Evolutionary conservation across 1,140 invertebrate species (phyloP).

Genomic region (Apis laboriosa): DNA sequence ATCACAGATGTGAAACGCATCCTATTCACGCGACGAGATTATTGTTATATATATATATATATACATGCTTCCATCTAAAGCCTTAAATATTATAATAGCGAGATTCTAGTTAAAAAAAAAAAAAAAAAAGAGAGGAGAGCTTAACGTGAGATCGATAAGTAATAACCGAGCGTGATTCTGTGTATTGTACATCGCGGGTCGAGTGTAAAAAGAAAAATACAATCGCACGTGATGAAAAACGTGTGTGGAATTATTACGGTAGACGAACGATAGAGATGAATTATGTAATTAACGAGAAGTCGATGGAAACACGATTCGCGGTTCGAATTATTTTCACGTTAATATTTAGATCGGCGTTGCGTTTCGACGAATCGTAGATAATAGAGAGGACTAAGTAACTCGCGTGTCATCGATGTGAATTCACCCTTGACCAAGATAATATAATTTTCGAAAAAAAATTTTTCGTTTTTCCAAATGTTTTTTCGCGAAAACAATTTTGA

Average conservation of each 20-base stretch:
- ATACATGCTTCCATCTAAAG: constrained; percentile 75
- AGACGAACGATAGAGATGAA: neutral
- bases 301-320: neutral
- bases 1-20: neutral
- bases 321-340: neutral
- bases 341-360: neutral
- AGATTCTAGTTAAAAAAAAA: constrained; percentile 55
- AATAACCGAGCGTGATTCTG: constrained; percentile 39
- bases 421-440: constrained; percentile 3
- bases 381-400: constrained; percentile 18
- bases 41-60: constrained; percentile 37
- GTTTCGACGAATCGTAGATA: neutral
- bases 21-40: constrained; percentile 43
- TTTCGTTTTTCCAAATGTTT: neutral
- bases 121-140: constrained; percentile 34
- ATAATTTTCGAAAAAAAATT: neutral
- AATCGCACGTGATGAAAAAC: constrained; percentile 5
- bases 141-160: constrained; percentile 61
- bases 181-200: constrained; percentile 30
- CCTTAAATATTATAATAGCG: constrained; percentile 65
- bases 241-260: neutral
- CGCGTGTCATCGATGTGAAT: neutral
- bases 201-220: neutral
- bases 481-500: neutral
- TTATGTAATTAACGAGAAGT: neutral